These are phyloP conservation scores for Canis aureus DNA, from an alignment of 2,113 vertebrate species.

Conservation along the genomic window DNA sequence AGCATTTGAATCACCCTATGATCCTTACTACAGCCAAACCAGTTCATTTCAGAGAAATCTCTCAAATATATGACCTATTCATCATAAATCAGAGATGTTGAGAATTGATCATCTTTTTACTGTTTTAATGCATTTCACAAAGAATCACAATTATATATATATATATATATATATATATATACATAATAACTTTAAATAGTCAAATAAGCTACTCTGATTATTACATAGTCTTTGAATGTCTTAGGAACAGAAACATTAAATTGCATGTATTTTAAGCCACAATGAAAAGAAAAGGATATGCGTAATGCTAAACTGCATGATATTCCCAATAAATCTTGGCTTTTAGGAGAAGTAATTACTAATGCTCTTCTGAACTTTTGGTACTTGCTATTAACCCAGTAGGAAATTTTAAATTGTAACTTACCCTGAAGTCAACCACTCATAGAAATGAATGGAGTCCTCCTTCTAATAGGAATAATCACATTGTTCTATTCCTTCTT, in stretches of 20 bases:
- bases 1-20: background rate
- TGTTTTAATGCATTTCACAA: background rate
- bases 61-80: background rate
- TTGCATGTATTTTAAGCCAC: conserved; percentile 60
- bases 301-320: conserved; percentile 22
- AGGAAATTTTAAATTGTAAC: conserved; percentile 80
- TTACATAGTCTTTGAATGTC: background rate
- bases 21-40: rapidly evolving
- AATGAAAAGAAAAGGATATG: conserved; percentile 66
- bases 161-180: background rate
- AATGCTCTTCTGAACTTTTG: conserved; percentile 73
- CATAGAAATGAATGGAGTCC: conserved; percentile 54
- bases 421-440: conserved; percentile 78
- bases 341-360: conserved; percentile 76
- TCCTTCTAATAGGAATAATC: conserved; percentile 70
- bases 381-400: conserved; percentile 82
- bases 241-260: conserved; percentile 59
- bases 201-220: background rate
- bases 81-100: background rate
- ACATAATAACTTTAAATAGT: background rate
- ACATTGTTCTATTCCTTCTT: conserved; percentile 45
- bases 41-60: background rate
- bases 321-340: conserved; percentile 52
- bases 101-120: background rate
- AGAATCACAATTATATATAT: background rate